phyloP scores from a whole-genome alignment of 2,888 invertebrate species.

The Drosophila monieri region DNA sequence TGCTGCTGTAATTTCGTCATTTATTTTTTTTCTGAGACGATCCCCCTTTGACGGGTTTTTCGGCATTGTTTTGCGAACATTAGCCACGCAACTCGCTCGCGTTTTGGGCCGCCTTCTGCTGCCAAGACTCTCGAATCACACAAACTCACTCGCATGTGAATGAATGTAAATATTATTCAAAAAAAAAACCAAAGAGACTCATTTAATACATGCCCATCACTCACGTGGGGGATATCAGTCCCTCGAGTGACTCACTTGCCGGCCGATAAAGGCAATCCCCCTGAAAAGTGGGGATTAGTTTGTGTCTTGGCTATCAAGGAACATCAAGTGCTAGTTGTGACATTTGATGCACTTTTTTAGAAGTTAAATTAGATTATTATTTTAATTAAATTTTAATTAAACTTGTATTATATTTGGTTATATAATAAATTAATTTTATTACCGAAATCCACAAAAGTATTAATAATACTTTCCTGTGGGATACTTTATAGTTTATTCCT shows the following conservation, averaged over 20 bases:
- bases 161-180: slow-evolving; percentile 77
- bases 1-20: slow-evolving; percentile 68
- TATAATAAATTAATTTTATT: no score
- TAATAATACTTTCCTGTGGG: no score
- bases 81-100: slow-evolving; percentile 65
- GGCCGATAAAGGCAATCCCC: slow-evolving; percentile 12
- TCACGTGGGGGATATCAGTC: slow-evolving; percentile 29
- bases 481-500: no score
- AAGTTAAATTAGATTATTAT: not conserved
- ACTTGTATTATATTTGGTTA: no score
- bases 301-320: not conserved
- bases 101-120: slow-evolving; percentile 57
- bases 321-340: not conserved
- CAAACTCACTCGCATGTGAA: slow-evolving; percentile 23
- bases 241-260: slow-evolving; percentile 26
- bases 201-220: slow-evolving; percentile 12
- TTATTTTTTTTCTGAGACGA: slow-evolving; percentile 56
- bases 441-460: no score
- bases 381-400: not conserved
- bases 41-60: slow-evolving; percentile 34
- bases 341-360: not conserved
- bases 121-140: slow-evolving; percentile 38
- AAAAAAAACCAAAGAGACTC: slow-evolving; percentile 31
- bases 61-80: slow-evolving; percentile 67
- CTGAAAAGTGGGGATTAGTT: slow-evolving; percentile 6